Percentiles rank a stretch among this genome's conserved stretches.
phyloP scores from a whole-genome alignment of 2,888 invertebrate species.

The Lepidonotus clava region DNA sequence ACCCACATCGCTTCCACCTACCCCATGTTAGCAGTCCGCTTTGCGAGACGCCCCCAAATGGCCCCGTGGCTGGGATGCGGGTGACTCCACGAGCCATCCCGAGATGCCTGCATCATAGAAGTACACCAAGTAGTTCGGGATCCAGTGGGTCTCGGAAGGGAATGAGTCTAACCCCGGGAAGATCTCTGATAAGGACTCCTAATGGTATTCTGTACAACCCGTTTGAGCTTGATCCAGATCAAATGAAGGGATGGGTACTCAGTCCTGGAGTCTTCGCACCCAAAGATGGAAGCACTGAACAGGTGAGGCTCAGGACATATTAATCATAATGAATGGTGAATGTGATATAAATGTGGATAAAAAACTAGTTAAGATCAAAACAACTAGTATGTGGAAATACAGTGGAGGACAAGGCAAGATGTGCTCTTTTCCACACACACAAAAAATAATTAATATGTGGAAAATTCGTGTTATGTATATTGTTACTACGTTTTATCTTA shows the following conservation, averaged over 20 bases:
- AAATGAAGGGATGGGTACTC: slow-evolving; percentile 72
- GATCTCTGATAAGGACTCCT: not conserved
- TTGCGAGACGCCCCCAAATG: slow-evolving; percentile 1
- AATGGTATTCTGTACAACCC: slow-evolving; percentile 68
- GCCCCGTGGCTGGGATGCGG: not conserved
- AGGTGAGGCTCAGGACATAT: too few species aligned
- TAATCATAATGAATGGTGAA: too few species aligned
- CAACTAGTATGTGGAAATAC: too few species aligned
- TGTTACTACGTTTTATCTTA: too few species aligned
- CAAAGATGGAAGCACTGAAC: slow-evolving; percentile 68
- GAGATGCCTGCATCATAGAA: not conserved
- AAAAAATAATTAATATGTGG: too few species aligned
- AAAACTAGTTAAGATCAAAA: too few species aligned
- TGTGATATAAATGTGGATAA: too few species aligned
- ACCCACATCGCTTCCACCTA: slow-evolving; percentile 12
- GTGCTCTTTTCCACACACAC: too few species aligned
- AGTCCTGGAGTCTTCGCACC: slow-evolving; percentile 76
- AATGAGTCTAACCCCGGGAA: slow-evolving; percentile 2
- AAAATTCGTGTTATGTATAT: too few species aligned
- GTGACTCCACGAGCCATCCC: not conserved
- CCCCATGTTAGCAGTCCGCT: slow-evolving; percentile 46
- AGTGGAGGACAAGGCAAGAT: too few species aligned
- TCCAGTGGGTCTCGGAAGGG: not conserved
- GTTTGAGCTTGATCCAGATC: slow-evolving; percentile 70
- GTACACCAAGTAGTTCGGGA: not conserved